These are phyloP conservation scores for Garrulus glandarius DNA, from an alignment of 2,797 vertebrate genomes.

Conservation along the genomic window DNA sequence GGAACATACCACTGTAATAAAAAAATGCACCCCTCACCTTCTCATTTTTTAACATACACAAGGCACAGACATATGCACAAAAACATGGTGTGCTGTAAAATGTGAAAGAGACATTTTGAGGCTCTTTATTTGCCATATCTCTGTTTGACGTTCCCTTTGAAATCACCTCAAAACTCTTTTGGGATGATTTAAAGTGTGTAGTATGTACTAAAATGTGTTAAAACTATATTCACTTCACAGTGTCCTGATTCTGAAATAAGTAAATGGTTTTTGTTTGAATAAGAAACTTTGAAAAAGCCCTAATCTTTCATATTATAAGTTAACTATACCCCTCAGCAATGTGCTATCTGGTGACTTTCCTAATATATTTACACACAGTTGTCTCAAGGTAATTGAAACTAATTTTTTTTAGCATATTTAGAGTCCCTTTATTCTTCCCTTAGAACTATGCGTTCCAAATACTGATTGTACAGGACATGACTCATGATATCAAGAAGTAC, in stretches of 20 bases:
- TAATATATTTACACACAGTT: neutral
- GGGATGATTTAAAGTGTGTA: neutral
- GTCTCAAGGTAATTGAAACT: neutral
- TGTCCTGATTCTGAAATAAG: neutral
- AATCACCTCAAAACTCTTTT: neutral
- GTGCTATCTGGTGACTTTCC: neutral
- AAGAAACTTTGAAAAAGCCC: neutral
- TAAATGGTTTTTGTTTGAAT: neutral
- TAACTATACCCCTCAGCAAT: neutral
- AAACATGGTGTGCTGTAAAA: neutral
- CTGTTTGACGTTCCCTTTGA: neutral
- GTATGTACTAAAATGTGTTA: neutral
- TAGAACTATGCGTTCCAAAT: neutral
- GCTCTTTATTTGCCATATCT: neutral
- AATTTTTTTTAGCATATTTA: neutral
- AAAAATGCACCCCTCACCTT: neutral
- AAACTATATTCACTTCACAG: neutral
- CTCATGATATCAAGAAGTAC: neutral
- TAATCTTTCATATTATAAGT: neutral
- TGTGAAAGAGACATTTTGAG: neutral
- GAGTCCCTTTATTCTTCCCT: neutral
- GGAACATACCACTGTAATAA: neutral
- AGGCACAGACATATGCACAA: rapidly evolving
- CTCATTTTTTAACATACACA: neutral
- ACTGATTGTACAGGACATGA: neutral